Evolutionary conservation across 2,113 vertebrate species (phyloP), one percentile per base, ranked within the genome.

Genomic region (Halichoeres trimaculatus): DNA sequence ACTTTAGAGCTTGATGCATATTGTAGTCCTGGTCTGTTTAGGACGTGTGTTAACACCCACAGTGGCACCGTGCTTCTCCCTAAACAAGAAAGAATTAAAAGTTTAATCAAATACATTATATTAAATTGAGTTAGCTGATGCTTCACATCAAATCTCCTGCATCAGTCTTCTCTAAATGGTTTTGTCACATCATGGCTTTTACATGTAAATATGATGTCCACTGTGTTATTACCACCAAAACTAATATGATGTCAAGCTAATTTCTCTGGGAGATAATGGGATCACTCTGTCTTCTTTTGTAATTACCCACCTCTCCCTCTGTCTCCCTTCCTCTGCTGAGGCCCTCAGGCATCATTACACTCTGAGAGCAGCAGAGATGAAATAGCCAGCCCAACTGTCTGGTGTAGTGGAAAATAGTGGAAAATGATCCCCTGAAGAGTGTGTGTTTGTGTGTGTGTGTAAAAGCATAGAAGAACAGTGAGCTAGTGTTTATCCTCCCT

Each of bases 381-480:
- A 88, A 86, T 54, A 34, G 30, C 63, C 68, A 24, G 54, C 19
- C 54, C 10, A 16, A 69, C 76, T 72, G 75, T 80, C 67, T 67
- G 65, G 58, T 71, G 36, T 80, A 52, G 74, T 79, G 68, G 72
- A 81, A 87, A 88, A 76, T 75, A 34, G 54, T 74, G 55, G 54
- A 81, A 83, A 83, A 78, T 63, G 53, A 83, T 85, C 23, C 59
- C 60, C 69, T 69, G 24, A 59, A 71, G 71, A 16, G 55, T 34
- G 43, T 69, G 43, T 79, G 40, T 72, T 16, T 30, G 24, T 52
- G 13, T 57, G 26, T 45, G 43, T 45, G 43, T 45, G 19, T 30
- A 30, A 22, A 34, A n/a, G 10, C 56, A 57, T 16, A 50, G 67
- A 70, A 60, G 19, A 65, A 65, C 57, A 68, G 53, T 10, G 19